phyloP scores from a whole-genome alignment of 2,888 invertebrate genomes.

The Aricia artaxerxes region DNA sequence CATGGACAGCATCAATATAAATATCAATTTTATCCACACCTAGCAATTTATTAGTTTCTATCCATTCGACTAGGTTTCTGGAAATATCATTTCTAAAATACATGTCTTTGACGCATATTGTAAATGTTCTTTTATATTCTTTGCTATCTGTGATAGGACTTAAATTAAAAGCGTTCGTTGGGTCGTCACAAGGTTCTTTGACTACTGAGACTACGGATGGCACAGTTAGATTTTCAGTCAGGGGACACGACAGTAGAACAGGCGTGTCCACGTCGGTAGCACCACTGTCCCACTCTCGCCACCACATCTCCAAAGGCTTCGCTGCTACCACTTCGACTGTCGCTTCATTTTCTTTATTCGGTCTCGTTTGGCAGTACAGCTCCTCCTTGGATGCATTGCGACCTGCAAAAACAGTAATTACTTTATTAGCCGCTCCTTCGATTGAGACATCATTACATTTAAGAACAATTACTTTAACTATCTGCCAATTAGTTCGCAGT shows the following conservation, averaged over 20 bases:
- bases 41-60: slow-evolving; percentile 84
- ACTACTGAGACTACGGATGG: slow-evolving; percentile 73
- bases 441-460: slow-evolving; percentile 21
- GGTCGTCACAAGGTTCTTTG: slow-evolving; percentile 73
- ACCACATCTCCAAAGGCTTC: slow-evolving; percentile 82
- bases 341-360: slow-evolving; percentile 58
- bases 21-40: slow-evolving; percentile 84
- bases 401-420: slow-evolving; percentile 56
- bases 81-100: slow-evolving; percentile 83
- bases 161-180: slow-evolving; percentile 65
- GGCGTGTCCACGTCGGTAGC: slow-evolving; percentile 75
- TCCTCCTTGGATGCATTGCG: slow-evolving; percentile 61
- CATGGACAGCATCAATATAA: slow-evolving; percentile 82
- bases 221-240: slow-evolving; percentile 68
- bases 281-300: slow-evolving; percentile 80
- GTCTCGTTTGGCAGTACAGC: slow-evolving; percentile 79
- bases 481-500: slow-evolving; percentile 8
- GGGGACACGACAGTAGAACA: slow-evolving; percentile 82
- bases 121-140: slow-evolving; percentile 70
- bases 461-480: slow-evolving; percentile 13
- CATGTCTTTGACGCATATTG: slow-evolving; percentile 87
- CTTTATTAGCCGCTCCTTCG: slow-evolving; percentile 10
- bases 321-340: slow-evolving; percentile 79
- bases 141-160: slow-evolving; percentile 46
- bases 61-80: slow-evolving; percentile 84